Percentiles rank a stretch among this genome's conserved stretches.
These are phyloP conservation scores for Atrina japonica DNA, from an alignment of 2,888 invertebrate genomes.

Conservation along the genomic window DNA sequence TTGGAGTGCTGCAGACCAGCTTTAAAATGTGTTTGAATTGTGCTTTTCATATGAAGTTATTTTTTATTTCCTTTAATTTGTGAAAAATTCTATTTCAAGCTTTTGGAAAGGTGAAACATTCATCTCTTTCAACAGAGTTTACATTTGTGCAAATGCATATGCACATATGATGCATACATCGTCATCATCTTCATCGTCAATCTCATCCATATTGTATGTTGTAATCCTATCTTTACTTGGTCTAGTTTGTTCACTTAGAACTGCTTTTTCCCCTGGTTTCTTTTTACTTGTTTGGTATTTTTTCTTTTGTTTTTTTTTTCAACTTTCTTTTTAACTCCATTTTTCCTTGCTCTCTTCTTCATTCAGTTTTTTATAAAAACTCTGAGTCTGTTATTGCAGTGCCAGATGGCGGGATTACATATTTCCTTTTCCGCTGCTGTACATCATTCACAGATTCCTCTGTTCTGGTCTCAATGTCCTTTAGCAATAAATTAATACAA, in stretches of 20 bases:
- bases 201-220: slow-evolving; percentile 1
- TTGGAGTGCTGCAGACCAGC: too few relatives aligned
- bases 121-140: slow-evolving; percentile 2
- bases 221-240: slow-evolving; percentile 1
- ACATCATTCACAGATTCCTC: background rate
- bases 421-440: background rate
- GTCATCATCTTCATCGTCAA: slow-evolving; percentile 1
- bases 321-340: background rate
- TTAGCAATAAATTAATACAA: slow-evolving; percentile 1
- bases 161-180: background rate
- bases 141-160: background rate
- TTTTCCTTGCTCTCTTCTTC: background rate
- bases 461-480: slow-evolving; percentile 2
- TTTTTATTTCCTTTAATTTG: too few relatives aligned
- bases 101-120: background rate
- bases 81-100: too few relatives aligned
- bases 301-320: too few relatives aligned
- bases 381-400: too few relatives aligned
- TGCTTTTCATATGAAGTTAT: too few relatives aligned
- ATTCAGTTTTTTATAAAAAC: too few relatives aligned
- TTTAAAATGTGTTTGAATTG: too few relatives aligned
- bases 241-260: background rate
- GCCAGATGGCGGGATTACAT: too few relatives aligned
- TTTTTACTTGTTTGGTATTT: background rate
- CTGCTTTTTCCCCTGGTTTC: background rate